A percentile compares a stretch with the other conserved stretches of the same genome.
Evolutionary conservation across 1,140 invertebrate species (phyloP).

Genomic region (Hyles vespertilio): DNA sequence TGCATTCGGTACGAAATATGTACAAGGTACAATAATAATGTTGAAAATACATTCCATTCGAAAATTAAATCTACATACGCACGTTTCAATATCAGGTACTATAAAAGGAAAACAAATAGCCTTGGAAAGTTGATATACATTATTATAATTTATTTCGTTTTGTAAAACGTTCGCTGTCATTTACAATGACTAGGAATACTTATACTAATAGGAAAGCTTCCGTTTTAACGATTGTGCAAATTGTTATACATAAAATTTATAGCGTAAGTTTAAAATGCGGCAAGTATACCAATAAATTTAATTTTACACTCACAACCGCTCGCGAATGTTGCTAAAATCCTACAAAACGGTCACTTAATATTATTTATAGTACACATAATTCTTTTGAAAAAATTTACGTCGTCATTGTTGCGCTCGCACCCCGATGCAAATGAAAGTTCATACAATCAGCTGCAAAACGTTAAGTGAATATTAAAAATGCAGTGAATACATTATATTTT

Average conservation of each 20-base stretch:
- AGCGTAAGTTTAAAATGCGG: constrained; percentile 16
- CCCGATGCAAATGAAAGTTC: constrained; percentile 41
- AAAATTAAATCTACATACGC: no score
- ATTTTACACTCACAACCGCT: constrained; percentile 32
- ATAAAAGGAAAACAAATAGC: no score
- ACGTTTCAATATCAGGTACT: no score
- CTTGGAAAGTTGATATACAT: no score
- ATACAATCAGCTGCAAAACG: constrained; percentile 1
- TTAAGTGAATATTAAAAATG: no score
- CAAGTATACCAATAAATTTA: constrained; percentile 37
- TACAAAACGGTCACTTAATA: constrained; percentile 46
- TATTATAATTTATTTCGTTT: no score
- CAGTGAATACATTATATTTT: no score
- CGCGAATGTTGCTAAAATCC: constrained; percentile 36
- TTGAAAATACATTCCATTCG: no score
- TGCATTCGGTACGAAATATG: no score
- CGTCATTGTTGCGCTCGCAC: constrained; percentile 36
- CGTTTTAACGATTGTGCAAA: neutral
- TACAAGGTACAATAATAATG: no score
- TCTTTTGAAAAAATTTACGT: constrained; percentile 43
- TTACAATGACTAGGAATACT: neutral
- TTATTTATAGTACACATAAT: constrained; percentile 49
- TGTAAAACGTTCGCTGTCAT: neutral
- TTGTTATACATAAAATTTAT: constrained; percentile 19
- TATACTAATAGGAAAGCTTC: neutral